phyloP scores from a whole-genome alignment of 2,888 invertebrate species.

The Agrochola litura region DNA sequence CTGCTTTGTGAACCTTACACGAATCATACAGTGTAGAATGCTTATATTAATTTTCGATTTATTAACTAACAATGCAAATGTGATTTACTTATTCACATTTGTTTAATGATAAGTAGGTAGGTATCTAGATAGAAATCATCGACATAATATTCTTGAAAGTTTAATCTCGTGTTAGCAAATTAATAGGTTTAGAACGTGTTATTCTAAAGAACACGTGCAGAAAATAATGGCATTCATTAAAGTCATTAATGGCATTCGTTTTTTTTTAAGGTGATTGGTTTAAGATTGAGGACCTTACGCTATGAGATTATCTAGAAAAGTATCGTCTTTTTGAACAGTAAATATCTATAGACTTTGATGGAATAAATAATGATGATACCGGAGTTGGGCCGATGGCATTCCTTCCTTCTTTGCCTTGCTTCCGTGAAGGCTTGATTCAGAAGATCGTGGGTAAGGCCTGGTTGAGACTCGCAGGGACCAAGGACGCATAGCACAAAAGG shows the following conservation, averaged over 20 bases:
- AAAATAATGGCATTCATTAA: too few relatives aligned
- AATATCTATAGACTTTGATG: not conserved
- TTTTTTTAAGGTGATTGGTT: too few relatives aligned
- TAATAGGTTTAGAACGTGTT: not conserved
- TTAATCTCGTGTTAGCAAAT: not conserved
- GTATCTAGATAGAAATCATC: not conserved
- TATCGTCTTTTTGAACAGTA: not conserved
- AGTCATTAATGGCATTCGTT: too few relatives aligned
- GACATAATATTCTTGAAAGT: not conserved
- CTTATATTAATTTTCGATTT: not conserved
- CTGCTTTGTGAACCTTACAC: not conserved
- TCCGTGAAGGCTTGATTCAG: too few relatives aligned
- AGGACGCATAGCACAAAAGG: not conserved
- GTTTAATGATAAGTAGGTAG: not conserved
- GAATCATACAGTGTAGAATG: not conserved
- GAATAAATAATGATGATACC: too few relatives aligned
- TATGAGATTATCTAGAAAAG: not conserved
- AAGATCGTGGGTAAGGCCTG: not conserved
- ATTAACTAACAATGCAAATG: too few relatives aligned
- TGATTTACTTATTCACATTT: not conserved
- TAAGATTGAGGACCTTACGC: not conserved
- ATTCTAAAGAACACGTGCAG: constrained; percentile 5
- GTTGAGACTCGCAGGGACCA: too few relatives aligned
- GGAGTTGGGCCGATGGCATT: too few relatives aligned
- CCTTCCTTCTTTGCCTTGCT: not conserved